A percentile compares a stretch with the other conserved stretches of the same genome.
phyloP scores from a whole-genome alignment of 2,113 vertebrate species.

The Aythya baeri region DNA sequence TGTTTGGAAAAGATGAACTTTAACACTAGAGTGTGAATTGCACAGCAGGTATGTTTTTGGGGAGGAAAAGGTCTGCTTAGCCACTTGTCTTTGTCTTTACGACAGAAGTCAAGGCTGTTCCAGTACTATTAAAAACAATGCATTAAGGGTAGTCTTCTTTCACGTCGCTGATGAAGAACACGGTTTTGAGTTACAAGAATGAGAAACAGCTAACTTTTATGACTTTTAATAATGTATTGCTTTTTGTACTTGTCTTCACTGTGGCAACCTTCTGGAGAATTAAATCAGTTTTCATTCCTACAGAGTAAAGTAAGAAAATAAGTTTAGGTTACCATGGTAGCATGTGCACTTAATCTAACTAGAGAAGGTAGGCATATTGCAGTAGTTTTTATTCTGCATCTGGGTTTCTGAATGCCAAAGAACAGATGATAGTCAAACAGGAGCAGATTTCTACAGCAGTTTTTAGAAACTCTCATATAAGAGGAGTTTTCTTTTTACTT shows the following conservation, averaged over 20 bases:
- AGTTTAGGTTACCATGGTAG: slow-evolving; percentile 79
- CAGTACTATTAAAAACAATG: neutral
- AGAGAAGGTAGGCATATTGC: slow-evolving; percentile 54
- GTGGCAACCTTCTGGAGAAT: slow-evolving; percentile 16
- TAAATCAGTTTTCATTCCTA: slow-evolving; percentile 46
- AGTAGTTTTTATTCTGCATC: neutral
- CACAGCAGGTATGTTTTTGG: neutral
- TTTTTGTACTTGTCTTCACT: slow-evolving; percentile 22
- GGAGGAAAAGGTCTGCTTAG: neutral
- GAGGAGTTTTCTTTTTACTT: neutral
- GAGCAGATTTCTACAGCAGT: neutral
- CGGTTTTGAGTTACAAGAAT: neutral
- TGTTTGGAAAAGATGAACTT: neutral
- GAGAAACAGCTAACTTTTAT: neutral
- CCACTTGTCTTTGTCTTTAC: neutral
- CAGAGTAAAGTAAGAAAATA: slow-evolving; percentile 78
- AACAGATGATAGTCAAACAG: slow-evolving; percentile 16
- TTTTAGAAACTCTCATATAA: neutral
- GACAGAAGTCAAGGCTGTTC: slow-evolving; percentile 1
- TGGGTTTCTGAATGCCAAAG: slow-evolving; percentile 10
- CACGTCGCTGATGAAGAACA: neutral
- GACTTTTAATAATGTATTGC: neutral
- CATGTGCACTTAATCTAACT: slow-evolving; percentile 51
- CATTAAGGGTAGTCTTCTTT: neutral
- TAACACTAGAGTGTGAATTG: neutral